These are phyloP conservation scores for Gyrodactylus bullatarudis DNA, from an alignment of 1,140 invertebrate species.

Conservation along the genomic window DNA sequence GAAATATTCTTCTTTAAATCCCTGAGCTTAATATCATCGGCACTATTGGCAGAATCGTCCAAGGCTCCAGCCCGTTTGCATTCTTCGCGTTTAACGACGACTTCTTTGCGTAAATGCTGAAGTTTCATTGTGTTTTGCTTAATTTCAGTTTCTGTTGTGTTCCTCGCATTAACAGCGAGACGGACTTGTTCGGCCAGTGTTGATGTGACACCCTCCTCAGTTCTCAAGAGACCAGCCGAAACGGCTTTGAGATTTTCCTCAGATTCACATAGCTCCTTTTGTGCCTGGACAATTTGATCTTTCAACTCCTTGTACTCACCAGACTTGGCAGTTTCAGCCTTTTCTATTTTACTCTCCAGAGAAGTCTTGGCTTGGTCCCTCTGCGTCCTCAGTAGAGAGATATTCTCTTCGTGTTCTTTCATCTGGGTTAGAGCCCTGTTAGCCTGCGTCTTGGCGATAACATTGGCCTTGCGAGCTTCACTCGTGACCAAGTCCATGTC, in stretches of 20 bases:
- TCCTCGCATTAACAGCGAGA: constrained; percentile 34
- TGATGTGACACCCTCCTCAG: constrained; percentile 40
- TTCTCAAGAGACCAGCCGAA: constrained; percentile 39
- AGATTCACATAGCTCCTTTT: constrained; percentile 32
- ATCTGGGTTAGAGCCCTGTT: neutral
- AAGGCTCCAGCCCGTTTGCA: neutral
- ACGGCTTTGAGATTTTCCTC: constrained; percentile 46
- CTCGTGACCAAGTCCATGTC: neutral
- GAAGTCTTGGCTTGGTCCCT: neutral
- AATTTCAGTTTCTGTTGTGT: constrained; percentile 39
- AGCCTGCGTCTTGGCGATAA: neutral
- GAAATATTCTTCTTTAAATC: neutral
- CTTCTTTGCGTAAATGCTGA: neutral
- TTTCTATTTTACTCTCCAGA: constrained; percentile 28
- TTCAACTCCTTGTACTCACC: constrained; percentile 35
- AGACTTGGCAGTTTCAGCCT: constrained; percentile 26
- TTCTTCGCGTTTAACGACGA: neutral
- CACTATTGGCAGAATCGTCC: neutral
- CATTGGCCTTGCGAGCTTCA: neutral
- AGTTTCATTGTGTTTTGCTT: constrained; percentile 39
- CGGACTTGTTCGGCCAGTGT: constrained; percentile 50
- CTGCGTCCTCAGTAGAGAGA: neutral
- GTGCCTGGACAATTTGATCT: constrained; percentile 30
- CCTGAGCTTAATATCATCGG: neutral
- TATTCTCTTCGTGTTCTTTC: neutral